Evolutionary conservation across 92 coral and sea anemone species (phyloP).

Genomic region (Parazoanthus atlanticus): DNA sequence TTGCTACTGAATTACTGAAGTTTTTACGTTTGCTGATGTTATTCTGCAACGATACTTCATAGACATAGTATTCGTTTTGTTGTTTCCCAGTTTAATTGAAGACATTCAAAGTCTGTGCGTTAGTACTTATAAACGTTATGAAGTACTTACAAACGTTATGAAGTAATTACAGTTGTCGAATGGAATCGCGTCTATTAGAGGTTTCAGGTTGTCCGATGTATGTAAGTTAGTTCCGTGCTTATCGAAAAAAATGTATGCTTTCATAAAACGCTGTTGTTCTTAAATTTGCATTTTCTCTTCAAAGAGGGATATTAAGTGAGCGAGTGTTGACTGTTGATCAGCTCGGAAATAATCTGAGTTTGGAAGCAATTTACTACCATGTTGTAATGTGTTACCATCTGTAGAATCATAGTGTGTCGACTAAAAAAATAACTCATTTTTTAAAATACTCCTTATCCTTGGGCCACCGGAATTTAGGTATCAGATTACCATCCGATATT

Average conservation of each 20-base stretch:
- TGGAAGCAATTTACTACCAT: neutral
- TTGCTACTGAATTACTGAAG: no score
- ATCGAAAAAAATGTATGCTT: neutral
- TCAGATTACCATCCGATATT: no score
- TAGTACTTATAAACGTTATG: neutral
- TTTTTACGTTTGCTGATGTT: neutral
- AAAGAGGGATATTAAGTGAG: neutral
- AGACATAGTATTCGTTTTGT: neutral
- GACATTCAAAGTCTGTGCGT: neutral
- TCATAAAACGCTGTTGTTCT: conserved; percentile 27
- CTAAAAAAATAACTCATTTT: no score
- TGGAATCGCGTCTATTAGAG: conserved; percentile 3
- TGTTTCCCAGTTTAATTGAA: neutral
- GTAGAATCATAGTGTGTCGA: no score
- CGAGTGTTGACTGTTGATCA: neutral
- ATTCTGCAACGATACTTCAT: no score
- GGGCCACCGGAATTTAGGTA: no score
- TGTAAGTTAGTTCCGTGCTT: neutral
- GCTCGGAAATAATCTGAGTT: neutral
- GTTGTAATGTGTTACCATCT: neutral
- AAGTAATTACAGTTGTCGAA: conserved; percentile 19
- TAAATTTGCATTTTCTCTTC: conserved; percentile 32
- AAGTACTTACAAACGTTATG: neutral
- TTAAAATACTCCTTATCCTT: no score
- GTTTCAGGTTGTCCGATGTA: neutral